A percentile compares a stretch with the other conserved stretches of the same genome.
These are phyloP conservation scores for Carassius auratus DNA, from an alignment of 2,113 vertebrate species.

Conservation along the genomic window DNA sequence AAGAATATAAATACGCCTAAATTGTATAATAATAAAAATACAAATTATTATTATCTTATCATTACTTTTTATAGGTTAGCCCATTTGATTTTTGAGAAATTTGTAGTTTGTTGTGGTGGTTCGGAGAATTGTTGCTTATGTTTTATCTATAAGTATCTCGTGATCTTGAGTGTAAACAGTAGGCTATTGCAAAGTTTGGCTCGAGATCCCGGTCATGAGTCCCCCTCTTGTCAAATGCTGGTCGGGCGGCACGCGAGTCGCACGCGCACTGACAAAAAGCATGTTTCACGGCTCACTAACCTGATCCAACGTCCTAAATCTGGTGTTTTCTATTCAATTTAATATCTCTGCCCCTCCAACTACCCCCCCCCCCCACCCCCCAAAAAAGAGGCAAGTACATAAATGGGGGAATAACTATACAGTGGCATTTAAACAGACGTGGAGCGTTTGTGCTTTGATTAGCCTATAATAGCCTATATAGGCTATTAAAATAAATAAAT, in stretches of 20 bases:
- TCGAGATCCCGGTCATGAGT: conserved; percentile 52
- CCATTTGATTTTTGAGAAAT: too few species aligned
- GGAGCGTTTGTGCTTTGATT: not conserved
- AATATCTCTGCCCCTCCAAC: conserved; percentile 38
- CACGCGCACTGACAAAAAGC: conserved; percentile 81
- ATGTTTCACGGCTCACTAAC: conserved; percentile 74
- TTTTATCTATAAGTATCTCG: conserved; percentile 42
- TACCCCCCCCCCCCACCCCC: not conserved
- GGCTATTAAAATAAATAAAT: too few species aligned
- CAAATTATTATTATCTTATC: too few species aligned
- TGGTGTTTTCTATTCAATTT: conserved; percentile 59
- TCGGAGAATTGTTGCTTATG: conserved; percentile 1
- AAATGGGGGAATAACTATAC: conserved; percentile 35
- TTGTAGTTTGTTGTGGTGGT: not conserved
- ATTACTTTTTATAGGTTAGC: not conserved
- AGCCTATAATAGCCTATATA: too few species aligned
- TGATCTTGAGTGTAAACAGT: conserved; percentile 47
- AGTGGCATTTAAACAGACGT: not conserved
- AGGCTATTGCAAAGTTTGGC: conserved; percentile 46
- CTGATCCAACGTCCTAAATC: conserved; percentile 73
- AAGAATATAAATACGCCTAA: not conserved
- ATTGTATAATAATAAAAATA: not conserved
- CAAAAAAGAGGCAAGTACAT: conserved; percentile 30
- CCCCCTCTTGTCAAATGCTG: conserved; percentile 51
- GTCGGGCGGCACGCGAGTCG: conserved; percentile 77